These are phyloP conservation scores for Pangasianodon hypophthalmus DNA, from an alignment of 2,113 vertebrate species.

Conservation along the genomic window DNA sequence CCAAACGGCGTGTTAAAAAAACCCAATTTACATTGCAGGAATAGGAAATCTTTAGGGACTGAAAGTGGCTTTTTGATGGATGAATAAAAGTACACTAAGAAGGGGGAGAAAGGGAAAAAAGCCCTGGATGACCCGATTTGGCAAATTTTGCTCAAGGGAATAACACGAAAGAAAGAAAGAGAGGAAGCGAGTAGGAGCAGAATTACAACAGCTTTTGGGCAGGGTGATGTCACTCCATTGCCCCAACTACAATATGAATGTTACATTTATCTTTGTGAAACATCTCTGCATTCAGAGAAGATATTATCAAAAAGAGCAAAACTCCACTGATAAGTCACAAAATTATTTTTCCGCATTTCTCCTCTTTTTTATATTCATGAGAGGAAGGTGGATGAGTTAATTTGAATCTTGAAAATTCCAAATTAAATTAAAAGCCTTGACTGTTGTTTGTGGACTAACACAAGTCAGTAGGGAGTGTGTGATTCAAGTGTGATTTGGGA, in stretches of 20 bases:
- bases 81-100: conserved; percentile 50
- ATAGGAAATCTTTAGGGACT: conserved; percentile 40
- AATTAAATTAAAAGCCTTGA: neutral
- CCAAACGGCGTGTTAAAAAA: conserved; percentile 39
- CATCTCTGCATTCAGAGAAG: conserved; percentile 10
- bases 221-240: conserved; percentile 31
- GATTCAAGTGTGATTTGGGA: conserved; percentile 1
- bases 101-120: conserved; percentile 35
- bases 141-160: conserved; percentile 57
- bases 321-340: neutral
- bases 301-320: neutral
- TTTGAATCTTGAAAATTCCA: neutral
- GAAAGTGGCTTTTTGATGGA: conserved; percentile 56
- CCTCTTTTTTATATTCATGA: neutral
- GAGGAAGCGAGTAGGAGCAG: conserved; percentile 26
- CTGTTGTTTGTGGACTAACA: neutral
- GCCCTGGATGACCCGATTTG: conserved; percentile 53
- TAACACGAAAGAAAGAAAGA: conserved; percentile 23
- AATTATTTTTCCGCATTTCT: neutral
- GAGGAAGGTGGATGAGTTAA: neutral
- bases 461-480: neutral
- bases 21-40: conserved; percentile 50
- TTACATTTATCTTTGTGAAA: conserved; percentile 37
- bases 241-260: conserved; percentile 27
- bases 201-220: conserved; percentile 39